These are phyloP conservation scores for Cryptus viduatorius DNA, from an alignment of 2,888 invertebrate genomes.

Conservation along the genomic window DNA sequence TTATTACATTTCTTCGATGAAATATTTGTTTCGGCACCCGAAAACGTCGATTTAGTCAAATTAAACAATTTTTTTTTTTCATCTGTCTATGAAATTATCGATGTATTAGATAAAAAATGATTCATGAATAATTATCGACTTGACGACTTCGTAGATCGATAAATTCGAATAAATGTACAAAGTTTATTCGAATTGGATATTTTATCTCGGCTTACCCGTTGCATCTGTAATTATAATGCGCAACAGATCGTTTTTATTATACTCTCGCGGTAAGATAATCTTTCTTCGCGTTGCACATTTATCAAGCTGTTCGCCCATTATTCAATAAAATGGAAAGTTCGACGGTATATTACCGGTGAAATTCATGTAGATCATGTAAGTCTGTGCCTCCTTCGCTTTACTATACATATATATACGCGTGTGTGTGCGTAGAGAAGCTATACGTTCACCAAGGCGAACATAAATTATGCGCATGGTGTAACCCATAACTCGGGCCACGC, in stretches of 20 bases:
- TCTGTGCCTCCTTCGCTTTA: slow-evolving; percentile 13
- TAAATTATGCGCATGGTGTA: slow-evolving; percentile 74
- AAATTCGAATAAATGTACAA: not conserved
- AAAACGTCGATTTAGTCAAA: too few species aligned
- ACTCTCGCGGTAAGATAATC: not conserved
- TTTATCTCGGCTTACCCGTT: not conserved
- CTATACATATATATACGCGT: slow-evolving; percentile 9
- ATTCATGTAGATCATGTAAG: slow-evolving; percentile 40
- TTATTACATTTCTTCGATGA: not conserved
- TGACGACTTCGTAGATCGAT: too few species aligned
- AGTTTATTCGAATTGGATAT: not conserved
- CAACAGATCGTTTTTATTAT: not conserved
- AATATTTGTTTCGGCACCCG: too few species aligned
- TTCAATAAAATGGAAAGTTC: slow-evolving; percentile 30
- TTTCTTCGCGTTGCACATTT: not conserved
- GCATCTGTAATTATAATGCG: not conserved
- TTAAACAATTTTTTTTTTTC: too few species aligned
- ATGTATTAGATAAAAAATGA: too few species aligned
- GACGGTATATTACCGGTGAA: slow-evolving; percentile 32
- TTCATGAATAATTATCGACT: too few species aligned
- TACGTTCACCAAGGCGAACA: slow-evolving; percentile 64
- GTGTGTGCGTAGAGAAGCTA: slow-evolving; percentile 44
- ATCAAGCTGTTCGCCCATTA: slow-evolving; percentile 7
- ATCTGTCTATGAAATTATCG: too few species aligned
- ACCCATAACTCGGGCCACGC: slow-evolving; percentile 77